Evolutionary conservation across 1,140 invertebrate genomes (phyloP).

Genomic region (Chironomus tepperi): DNA sequence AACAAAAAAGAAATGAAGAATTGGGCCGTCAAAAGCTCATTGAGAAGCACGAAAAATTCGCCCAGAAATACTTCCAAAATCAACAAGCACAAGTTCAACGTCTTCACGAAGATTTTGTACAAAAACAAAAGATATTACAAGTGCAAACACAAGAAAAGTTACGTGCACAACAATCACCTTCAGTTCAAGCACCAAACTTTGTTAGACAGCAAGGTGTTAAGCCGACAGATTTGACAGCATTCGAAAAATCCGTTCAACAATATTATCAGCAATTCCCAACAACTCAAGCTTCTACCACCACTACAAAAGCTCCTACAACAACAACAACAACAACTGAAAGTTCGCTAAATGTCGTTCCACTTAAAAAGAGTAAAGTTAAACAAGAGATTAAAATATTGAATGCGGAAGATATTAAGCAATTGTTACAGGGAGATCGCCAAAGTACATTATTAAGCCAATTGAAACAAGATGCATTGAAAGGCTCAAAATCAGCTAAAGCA

Average conservation of each 20-base stretch:
- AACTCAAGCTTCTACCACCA: slow-evolving; percentile 29
- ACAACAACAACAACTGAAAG: slow-evolving; percentile 38
- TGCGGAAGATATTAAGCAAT: slow-evolving; percentile 38
- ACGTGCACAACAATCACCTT: slow-evolving; percentile 34
- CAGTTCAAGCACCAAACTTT: background rate
- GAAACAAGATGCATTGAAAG: slow-evolving; percentile 31
- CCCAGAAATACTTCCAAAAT: slow-evolving; percentile 58
- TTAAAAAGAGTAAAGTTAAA: background rate
- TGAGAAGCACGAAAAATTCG: slow-evolving; percentile 58
- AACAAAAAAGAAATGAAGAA: slow-evolving; percentile 52
- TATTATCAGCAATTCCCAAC: slow-evolving; percentile 44
- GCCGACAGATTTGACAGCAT: slow-evolving; percentile 27
- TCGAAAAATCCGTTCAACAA: slow-evolving; percentile 43
- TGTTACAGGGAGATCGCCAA: slow-evolving; percentile 41
- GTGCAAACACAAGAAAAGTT: slow-evolving; percentile 42
- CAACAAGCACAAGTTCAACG: slow-evolving; percentile 55
- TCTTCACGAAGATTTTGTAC: slow-evolving; percentile 52
- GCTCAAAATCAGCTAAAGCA: slow-evolving; percentile 31
- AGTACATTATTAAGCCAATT: slow-evolving; percentile 44
- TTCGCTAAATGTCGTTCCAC: background rate
- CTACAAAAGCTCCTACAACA: slow-evolving; percentile 39
- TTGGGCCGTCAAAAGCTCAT: slow-evolving; percentile 55
- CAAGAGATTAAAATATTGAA: background rate
- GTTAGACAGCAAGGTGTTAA: background rate
- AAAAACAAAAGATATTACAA: slow-evolving; percentile 51